Conservation (phyloP, 2,888 invertebrate species). For the Ashinkailepas kermadecensis region DNA sequence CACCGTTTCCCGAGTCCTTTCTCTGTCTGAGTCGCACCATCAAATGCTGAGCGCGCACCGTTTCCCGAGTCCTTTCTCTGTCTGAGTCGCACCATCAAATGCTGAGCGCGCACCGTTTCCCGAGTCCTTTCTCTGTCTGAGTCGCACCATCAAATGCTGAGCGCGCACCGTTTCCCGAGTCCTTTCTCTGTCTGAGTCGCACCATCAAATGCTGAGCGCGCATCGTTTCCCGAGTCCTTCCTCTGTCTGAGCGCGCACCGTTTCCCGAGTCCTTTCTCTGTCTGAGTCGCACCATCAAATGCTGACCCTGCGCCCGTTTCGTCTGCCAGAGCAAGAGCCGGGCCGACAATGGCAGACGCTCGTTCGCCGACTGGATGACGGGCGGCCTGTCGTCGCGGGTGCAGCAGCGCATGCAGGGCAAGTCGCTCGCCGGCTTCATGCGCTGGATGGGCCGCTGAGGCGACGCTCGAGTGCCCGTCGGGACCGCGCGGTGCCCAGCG, state of each 20-base stretch:
- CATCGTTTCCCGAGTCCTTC: not conserved
- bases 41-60: not conserved
- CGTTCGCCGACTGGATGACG: constrained; percentile 2
- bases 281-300: not conserved
- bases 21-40: no score
- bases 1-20: no score
- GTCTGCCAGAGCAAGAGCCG: not conserved
- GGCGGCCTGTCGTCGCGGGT: not conserved
- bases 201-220: not conserved
- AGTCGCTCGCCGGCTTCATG: not conserved
- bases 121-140: not conserved
- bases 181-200: no score
- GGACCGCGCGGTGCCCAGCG: no score
- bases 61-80: not conserved
- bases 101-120: not conserved
- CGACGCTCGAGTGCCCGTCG: not conserved
- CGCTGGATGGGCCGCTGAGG: not conserved
- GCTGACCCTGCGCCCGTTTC: not conserved
- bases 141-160: not conserved
- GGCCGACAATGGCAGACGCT: not conserved
- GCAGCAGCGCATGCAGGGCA: not conserved
- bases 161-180: not conserved
- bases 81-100: no score
- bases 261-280: not conserved
- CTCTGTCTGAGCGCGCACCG: not conserved